A percentile compares a stretch with the other conserved stretches of the same genome.
phyloP scores from a whole-genome alignment of 1,140 invertebrate species.

The Lasaia peninsularis region DNA sequence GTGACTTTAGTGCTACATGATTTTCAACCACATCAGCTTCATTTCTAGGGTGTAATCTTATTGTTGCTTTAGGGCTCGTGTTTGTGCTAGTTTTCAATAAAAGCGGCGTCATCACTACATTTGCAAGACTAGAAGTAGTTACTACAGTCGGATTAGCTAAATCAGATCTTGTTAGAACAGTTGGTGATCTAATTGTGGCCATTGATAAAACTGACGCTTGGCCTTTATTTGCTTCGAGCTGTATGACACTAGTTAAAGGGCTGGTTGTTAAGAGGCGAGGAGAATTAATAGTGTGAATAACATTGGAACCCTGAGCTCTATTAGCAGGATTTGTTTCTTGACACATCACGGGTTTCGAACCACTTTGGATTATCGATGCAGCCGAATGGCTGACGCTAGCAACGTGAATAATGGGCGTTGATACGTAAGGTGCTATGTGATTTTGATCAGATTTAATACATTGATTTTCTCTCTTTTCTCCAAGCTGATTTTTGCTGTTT shows the following conservation, averaged over 20 bases:
- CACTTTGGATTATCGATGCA: conserved; percentile 55
- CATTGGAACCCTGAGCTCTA: conserved; percentile 53
- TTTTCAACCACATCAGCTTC: conserved; percentile 38
- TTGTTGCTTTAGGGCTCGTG: conserved; percentile 33
- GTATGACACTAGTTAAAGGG: conserved; percentile 53
- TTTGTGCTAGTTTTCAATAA: conserved; percentile 44
- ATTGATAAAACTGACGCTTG: conserved; percentile 56
- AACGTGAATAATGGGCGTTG: conserved; percentile 59
- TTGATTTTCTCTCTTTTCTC: conserved; percentile 52
- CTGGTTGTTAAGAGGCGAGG: conserved; percentile 49
- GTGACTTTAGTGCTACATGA: conserved; percentile 3
- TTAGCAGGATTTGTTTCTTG: conserved; percentile 46
- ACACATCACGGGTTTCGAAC: conserved; percentile 46
- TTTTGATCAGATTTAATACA: conserved; percentile 47
- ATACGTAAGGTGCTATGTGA: conserved; percentile 38
- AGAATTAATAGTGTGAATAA: conserved; percentile 59
- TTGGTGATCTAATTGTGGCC: conserved; percentile 47
- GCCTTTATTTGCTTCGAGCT: conserved; percentile 53
- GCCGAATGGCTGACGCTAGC: conserved; percentile 45
- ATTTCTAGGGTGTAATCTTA: conserved; percentile 44
- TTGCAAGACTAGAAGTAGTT: conserved; percentile 48
- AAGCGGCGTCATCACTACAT: conserved; percentile 59
- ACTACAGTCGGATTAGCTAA: conserved; percentile 37
- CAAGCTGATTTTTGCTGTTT: conserved; percentile 44
- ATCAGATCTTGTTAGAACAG: conserved; percentile 54